Conservation (phyloP, 2,113 vertebrate genomes). For the Xiphophorus hellerii region DNA sequence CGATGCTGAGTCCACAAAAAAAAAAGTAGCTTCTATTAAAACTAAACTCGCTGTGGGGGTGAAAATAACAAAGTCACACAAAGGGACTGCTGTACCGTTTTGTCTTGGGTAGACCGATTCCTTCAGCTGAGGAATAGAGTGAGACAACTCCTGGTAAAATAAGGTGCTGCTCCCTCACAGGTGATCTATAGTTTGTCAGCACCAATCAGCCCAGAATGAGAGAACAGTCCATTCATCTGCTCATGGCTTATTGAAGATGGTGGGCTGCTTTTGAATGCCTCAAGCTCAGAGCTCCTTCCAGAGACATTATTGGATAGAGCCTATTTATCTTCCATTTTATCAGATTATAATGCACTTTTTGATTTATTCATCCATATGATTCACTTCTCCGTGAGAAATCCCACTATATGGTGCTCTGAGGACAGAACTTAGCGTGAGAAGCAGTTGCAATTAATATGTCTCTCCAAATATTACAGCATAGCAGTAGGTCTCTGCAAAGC, state of each 20-base stretch:
- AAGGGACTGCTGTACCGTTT: constrained; percentile 42
- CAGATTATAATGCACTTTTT: constrained; percentile 74
- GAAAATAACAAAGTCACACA: constrained; percentile 46
- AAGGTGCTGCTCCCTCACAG: constrained; percentile 64
- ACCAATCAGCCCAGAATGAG: constrained; percentile 72
- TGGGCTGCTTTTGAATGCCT: constrained; percentile 73
- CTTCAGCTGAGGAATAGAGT: constrained; percentile 56
- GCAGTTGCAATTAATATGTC: constrained; percentile 56
- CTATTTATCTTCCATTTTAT: constrained; percentile 80
- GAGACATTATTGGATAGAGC: constrained; percentile 67
- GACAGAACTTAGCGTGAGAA: constrained; percentile 44
- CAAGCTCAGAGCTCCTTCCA: constrained; percentile 64
- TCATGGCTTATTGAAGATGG: constrained; percentile 78
- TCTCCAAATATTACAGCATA: constrained; percentile 51
- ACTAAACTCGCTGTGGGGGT: constrained; percentile 11
- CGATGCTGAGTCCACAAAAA: constrained; percentile 27
- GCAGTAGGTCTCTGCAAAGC: constrained; percentile 51
- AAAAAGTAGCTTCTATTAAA: constrained; percentile 19
- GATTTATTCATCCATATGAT: constrained; percentile 71
- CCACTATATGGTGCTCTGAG: constrained; percentile 26
- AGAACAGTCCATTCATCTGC: constrained; percentile 75
- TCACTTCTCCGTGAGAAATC: constrained; percentile 59
- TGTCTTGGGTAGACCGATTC: constrained; percentile 60
- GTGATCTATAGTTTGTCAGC: constrained; percentile 81
- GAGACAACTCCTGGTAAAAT: constrained; percentile 71